Base-by-base conservation (phyloP, 1,140 invertebrate species). In the Microvelia longipes region DNA sequence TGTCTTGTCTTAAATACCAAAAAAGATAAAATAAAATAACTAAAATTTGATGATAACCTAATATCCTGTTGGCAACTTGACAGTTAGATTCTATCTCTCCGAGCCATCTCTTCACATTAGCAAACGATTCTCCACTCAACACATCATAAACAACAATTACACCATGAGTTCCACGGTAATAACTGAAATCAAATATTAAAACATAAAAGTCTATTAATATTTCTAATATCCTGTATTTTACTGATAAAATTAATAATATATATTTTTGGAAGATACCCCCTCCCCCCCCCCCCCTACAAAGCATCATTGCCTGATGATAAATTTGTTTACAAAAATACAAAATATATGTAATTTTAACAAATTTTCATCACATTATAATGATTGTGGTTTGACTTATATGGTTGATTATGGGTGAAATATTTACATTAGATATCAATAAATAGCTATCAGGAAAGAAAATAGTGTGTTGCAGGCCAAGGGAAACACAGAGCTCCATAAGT, bases 61-160 rank as follows among this genome's bases (percentile, higher is more conserved):
- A 86, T 82, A 98, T 94, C 87, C 93, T 94, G 84, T 98, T 98
- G 69, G 99, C 96, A 77, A 96, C 91, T 85, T 99, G 96, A 87
- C 97, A 99, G 83, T 99, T 98, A 78, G 98, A 93, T 78, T 98
- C 96, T 75, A 99, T 99, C 85, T 99, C 97, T 78, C 98, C 93
- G 30, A 98, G 83, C 92, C 92, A 95, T 78, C 96, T 83, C 79
- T 98, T 97, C 0, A 99, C 96, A 83, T 99, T 99, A 67, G 94
- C 94, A 85, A 99, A 99, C 11, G 95, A 96, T 78, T 99, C 96
- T 28, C 95, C 96, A 82, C 93, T 98, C 66, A 93, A 96, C 28
- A 99, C 96, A 86, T 99, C 97, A 82, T 99, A 99, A 15, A 99
- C 97, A 68, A 99, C 94, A 77, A 99, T 96, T 60, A 99, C 96